phyloP scores from a whole-genome alignment of 1,140 invertebrate genomes.

The Drosophila micromelanica region DNA sequence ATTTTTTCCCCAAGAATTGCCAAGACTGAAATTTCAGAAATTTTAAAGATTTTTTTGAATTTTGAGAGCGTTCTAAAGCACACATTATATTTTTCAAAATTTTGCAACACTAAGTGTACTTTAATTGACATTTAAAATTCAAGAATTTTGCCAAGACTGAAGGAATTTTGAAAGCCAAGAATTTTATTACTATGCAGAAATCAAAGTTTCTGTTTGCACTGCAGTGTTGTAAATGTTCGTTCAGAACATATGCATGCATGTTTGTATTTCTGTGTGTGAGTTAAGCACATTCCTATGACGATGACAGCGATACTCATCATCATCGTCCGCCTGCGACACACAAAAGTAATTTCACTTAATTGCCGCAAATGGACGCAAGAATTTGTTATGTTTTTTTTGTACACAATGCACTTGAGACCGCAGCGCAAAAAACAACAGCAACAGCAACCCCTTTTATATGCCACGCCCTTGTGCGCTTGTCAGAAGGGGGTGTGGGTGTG shows the following conservation, averaged over 20 bases:
- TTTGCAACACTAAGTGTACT: no score
- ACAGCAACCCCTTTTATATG: conserved; percentile 6
- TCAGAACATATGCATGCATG: neutral
- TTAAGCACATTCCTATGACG: conserved; percentile 8
- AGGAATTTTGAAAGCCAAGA: no score
- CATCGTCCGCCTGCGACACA: conserved; percentile 36
- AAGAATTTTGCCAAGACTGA: no score
- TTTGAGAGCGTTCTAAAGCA: no score
- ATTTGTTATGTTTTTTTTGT: conserved; percentile 46
- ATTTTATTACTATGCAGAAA: no score
- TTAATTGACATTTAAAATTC: neutral
- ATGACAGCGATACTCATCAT: conserved; percentile 13
- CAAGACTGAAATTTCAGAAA: no score
- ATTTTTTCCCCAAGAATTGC: no score
- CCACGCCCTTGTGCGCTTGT: conserved; percentile 16
- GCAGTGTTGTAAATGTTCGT: neutral
- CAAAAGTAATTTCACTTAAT: conserved; percentile 71
- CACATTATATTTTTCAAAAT: no score
- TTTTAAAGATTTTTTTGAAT: no score
- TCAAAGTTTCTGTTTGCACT: neutral
- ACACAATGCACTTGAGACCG: conserved; percentile 50
- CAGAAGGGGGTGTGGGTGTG: conserved; percentile 40
- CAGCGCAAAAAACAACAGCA: conserved; percentile 16
- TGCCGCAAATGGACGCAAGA: conserved; percentile 69
- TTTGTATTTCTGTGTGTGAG: neutral